A percentile compares a stretch with the other conserved stretches of the same genome.
These are phyloP conservation scores for Melinaea marsaeus DNA, from an alignment of 2,888 invertebrate species.

Conservation along the genomic window DNA sequence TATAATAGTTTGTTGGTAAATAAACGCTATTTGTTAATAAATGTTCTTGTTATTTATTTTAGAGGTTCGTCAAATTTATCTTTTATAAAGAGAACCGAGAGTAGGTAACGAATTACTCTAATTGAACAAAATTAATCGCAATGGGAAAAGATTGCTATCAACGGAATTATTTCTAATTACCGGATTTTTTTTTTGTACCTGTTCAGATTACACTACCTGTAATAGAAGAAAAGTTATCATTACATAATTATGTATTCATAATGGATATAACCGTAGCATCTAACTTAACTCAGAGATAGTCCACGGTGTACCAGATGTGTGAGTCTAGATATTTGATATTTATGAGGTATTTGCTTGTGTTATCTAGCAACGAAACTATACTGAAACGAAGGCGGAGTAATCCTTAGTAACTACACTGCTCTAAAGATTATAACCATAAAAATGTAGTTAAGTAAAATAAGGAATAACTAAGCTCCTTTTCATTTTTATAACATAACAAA, in stretches of 20 bases:
- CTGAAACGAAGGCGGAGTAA: too few relatives aligned
- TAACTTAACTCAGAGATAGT: neutral
- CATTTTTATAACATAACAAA: too few relatives aligned
- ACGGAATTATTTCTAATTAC: slow-evolving; percentile 28
- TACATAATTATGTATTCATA: neutral
- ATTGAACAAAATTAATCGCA: slow-evolving; percentile 32
- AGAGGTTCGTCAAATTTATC: slow-evolving; percentile 20
- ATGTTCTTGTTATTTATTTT: slow-evolving; percentile 3
- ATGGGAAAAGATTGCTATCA: slow-evolving; percentile 29
- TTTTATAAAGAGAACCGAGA: slow-evolving; percentile 27
- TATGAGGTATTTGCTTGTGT: too few relatives aligned
- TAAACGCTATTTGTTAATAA: too few relatives aligned
- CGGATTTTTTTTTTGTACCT: slow-evolving; percentile 26
- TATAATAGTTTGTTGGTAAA: too few relatives aligned
- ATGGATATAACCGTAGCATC: neutral
- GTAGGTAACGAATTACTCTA: slow-evolving; percentile 28
- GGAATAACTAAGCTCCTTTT: too few relatives aligned
- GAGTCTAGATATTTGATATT: too few relatives aligned
- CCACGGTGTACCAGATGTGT: neutral
- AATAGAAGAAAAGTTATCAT: neutral
- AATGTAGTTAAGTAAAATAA: too few relatives aligned
- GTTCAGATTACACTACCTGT: slow-evolving; percentile 17
- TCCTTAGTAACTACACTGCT: too few relatives aligned
- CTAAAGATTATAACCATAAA: too few relatives aligned
- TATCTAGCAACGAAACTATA: too few relatives aligned